Evolutionary conservation across 2,888 invertebrate species (phyloP).

Genomic region (Abrostola tripartita): DNA sequence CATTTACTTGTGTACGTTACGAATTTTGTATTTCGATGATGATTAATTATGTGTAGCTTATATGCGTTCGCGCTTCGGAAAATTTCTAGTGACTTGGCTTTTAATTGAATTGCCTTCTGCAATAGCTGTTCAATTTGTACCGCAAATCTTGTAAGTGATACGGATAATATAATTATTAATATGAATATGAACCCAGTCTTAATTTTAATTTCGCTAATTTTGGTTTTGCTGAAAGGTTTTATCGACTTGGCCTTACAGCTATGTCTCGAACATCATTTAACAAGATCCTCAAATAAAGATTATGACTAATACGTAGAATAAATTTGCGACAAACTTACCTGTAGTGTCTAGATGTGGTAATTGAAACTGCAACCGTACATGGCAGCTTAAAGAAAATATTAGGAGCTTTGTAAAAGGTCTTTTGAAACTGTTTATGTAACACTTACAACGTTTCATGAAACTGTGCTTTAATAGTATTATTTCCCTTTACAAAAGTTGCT

Average conservation of each 20-base stretch:
- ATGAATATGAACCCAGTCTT: conserved; percentile 6
- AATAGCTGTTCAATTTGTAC: conserved; percentile 18
- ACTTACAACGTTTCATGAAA: neutral
- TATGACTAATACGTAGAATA: too few relatives aligned
- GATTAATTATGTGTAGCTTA: conserved; percentile 24
- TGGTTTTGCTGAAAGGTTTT: neutral
- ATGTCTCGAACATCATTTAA: neutral
- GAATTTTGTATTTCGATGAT: conserved; percentile 32
- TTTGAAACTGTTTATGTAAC: neutral
- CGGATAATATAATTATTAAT: conserved; percentile 8
- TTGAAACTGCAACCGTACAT: neutral
- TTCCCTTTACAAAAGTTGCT: too few relatives aligned
- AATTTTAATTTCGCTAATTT: neutral
- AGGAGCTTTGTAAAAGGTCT: neutral
- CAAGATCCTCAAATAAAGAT: neutral
- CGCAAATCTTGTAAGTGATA: conserved; percentile 21
- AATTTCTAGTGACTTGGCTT: neutral
- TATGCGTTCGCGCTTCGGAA: conserved; percentile 14
- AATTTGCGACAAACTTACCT: too few relatives aligned
- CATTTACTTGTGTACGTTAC: conserved; percentile 36
- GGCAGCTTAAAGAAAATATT: neutral
- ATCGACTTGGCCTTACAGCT: neutral
- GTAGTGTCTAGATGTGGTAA: neutral
- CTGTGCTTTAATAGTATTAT: neutral
- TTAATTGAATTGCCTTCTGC: conserved; percentile 36